A percentile compares a stretch with the other conserved stretches of the same genome.
phyloP scores from a whole-genome alignment of 2,888 invertebrate genomes.

The Sinodicranocentrus sp. region DNA sequence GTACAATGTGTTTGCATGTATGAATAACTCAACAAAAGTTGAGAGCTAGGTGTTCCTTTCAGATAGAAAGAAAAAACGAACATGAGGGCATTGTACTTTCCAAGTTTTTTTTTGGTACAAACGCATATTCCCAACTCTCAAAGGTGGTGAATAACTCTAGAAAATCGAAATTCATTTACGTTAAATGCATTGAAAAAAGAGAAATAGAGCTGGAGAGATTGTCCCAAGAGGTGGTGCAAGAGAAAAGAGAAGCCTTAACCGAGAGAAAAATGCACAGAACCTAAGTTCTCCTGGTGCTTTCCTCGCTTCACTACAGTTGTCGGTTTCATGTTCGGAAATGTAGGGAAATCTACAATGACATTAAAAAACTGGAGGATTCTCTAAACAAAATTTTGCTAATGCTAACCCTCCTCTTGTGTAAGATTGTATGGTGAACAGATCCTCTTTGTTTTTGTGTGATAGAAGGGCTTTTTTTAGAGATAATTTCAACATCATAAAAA shows the following conservation, averaged over 20 bases:
- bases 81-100: not conserved
- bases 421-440: too few species aligned
- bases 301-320: not conserved
- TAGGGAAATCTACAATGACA: too few species aligned
- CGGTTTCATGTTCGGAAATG: too few species aligned
- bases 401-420: too few species aligned
- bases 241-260: not conserved
- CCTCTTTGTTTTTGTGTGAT: too few species aligned
- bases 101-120: not conserved
- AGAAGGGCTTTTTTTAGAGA: too few species aligned
- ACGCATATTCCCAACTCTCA: not conserved
- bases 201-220: constrained; percentile 27
- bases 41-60: not conserved
- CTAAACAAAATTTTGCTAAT: too few species aligned
- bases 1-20: not conserved
- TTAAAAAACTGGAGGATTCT: too few species aligned
- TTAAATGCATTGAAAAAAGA: constrained; percentile 25
- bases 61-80: too few species aligned
- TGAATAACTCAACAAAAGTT: not conserved
- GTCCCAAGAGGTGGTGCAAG: constrained; percentile 28
- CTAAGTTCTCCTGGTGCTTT: not conserved
- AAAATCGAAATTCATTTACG: constrained; percentile 24
- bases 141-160: not conserved
- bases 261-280: not conserved
- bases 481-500: too few species aligned